Base-by-base conservation (phyloP, 2,888 invertebrate genomes). In the Synanthedon myopaeformis region DNA sequence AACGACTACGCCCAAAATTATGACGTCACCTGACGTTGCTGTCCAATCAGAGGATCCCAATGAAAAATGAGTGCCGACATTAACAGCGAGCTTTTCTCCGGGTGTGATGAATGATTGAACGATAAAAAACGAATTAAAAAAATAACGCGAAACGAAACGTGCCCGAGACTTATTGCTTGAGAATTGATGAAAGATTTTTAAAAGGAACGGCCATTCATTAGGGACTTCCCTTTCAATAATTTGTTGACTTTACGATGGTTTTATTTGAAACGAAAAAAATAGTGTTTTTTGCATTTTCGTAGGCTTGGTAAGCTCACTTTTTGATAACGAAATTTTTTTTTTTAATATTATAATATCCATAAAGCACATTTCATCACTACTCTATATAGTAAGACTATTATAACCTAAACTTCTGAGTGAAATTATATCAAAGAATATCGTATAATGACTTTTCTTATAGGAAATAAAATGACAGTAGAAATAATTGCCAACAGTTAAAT, bases 61-160 rank as follows among this genome's bases (percentile, higher is more conserved):
- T 76, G 82, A 82, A 79, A 78, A 80, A 81, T 77, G 72, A 65
- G 61, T 58, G 55, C 52, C 58, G 64, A 63, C 62, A 64, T 63
- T 68, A 69, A 70, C 69, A 72, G 63, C 61, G 69, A 69, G 62
- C 66, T 65, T 64, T 57, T 59, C 42, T 63, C 59, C 58, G 53
- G 59, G 54, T 53, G 53, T 76, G 77, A 76, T 72, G 70, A 70
- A 76, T 69, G 67, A 64, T 56, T 55, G 55, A 55, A 57, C 56
- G 63, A 64, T 70, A 64, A 68, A 69, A 63, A 62, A 63, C 55
- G 59, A 66, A 67, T 72, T 69, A 67, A 56, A 57, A 35, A 55
- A 52, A 53, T 45, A 45, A 49, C 49, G 49, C 19, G 17, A 23
- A 23, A 19, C 49, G 49, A 23, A 49, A 49, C 12, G 49, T 19